Conservation (phyloP, 2,888 invertebrate genomes). For the Crossocerus cetratus region DNA sequence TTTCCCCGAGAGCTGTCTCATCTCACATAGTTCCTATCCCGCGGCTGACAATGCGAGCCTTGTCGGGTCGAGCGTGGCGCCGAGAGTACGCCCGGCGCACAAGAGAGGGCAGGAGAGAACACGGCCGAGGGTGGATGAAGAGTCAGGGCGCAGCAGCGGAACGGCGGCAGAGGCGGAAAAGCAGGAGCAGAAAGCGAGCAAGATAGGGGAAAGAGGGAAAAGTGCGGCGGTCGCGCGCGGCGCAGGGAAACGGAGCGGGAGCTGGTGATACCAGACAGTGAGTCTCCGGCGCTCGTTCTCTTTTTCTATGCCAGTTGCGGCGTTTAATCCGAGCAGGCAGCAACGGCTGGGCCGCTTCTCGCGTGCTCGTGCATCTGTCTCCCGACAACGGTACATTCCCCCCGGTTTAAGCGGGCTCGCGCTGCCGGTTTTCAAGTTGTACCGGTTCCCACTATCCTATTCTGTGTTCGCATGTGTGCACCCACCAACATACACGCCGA, state of each 20-base stretch:
- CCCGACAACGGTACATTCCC: slow-evolving; percentile 60
- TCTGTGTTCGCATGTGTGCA: no score
- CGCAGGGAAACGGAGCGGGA: slow-evolving; percentile 5
- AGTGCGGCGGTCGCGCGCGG: slow-evolving; percentile 6
- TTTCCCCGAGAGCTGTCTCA: no score
- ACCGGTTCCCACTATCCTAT: slow-evolving; percentile 42
- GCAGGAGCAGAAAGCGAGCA: not conserved
- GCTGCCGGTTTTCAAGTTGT: slow-evolving; percentile 25
- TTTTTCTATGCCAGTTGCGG: slow-evolving; percentile 36
- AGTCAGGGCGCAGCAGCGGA: not conserved
- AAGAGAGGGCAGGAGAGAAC: not conserved
- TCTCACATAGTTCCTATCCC: no score
- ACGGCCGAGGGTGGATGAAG: not conserved
- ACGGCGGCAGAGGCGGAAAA: not conserved
- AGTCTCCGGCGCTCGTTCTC: slow-evolving; percentile 41
- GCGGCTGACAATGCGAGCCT: not conserved
- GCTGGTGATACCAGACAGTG: slow-evolving; percentile 28
- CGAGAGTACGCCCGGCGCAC: not conserved
- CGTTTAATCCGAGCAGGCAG: slow-evolving; percentile 40
- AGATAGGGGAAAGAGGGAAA: slow-evolving; percentile 1
- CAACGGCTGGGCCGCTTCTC: not conserved
- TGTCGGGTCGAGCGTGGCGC: not conserved
- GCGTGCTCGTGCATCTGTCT: slow-evolving; percentile 42
- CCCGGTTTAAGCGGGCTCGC: slow-evolving; percentile 47
- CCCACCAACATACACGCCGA: no score